Conservation (phyloP, 2,797 vertebrate species). For the Perodicticus potto region DNA sequence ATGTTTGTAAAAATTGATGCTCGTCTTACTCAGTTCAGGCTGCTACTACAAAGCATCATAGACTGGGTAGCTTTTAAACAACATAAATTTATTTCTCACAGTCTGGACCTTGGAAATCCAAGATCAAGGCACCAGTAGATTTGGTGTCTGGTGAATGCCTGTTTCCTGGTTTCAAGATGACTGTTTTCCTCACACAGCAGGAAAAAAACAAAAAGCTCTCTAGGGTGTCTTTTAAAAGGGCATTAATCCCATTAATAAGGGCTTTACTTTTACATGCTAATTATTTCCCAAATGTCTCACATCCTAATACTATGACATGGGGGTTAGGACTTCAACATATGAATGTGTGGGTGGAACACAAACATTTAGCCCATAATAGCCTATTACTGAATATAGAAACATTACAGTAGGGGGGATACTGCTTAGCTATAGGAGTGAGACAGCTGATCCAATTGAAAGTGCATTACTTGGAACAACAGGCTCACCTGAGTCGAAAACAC, state of each 20-base stretch:
- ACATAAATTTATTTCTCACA: neutral
- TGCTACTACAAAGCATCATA: neutral
- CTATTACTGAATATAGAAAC: constrained; percentile 38
- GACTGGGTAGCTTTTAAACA: neutral
- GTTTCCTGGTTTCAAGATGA: neutral
- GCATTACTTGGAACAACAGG: constrained; percentile 42
- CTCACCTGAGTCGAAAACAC: constrained; percentile 54
- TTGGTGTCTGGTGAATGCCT: neutral
- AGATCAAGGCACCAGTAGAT: neutral
- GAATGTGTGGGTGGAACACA: neutral
- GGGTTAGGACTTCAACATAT: neutral
- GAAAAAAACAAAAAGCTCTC: neutral
- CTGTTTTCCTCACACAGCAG: neutral
- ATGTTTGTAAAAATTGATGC: neutral
- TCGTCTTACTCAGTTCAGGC: neutral
- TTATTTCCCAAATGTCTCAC: neutral
- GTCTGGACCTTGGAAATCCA: neutral
- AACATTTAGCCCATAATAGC: neutral
- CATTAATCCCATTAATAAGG: neutral
- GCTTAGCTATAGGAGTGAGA: neutral
- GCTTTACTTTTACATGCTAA: neutral
- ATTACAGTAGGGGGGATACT: neutral
- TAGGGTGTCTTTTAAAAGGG: neutral
- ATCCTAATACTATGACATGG: neutral
- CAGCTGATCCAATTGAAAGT: constrained; percentile 31